A percentile compares a stretch with the other conserved stretches of the same genome.
phyloP scores from a whole-genome alignment of 1,140 invertebrate genomes.

The Thaumatotibia leucotreta region DNA sequence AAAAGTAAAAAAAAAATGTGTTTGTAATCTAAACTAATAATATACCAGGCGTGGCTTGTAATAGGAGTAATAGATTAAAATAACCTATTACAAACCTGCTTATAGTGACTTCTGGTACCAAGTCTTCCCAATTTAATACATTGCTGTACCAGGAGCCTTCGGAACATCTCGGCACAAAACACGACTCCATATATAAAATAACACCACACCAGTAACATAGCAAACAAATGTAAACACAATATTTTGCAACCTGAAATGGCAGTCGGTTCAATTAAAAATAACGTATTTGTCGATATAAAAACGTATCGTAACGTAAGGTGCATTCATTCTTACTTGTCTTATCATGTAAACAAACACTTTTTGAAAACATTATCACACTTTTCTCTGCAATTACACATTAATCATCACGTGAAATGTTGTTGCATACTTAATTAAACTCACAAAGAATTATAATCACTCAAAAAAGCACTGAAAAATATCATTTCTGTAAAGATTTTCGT shows the following conservation, averaged over 20 bases:
- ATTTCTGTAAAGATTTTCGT: no score
- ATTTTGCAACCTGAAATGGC: slow-evolving; percentile 52
- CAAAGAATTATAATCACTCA: no score
- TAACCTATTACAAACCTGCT: slow-evolving; percentile 8
- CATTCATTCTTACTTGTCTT: no score
- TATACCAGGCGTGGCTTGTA: background rate
- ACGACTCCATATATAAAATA: slow-evolving; percentile 65
- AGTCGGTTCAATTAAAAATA: background rate
- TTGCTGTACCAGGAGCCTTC: slow-evolving; percentile 66
- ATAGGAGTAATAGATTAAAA: background rate
- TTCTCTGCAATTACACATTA: no score
- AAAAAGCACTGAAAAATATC: no score
- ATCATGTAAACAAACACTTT: no score
- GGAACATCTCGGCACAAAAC: slow-evolving; percentile 61
- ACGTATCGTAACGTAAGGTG: no score
- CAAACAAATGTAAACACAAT: slow-evolving; percentile 61
- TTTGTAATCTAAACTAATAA: background rate
- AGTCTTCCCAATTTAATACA: slow-evolving; percentile 46
- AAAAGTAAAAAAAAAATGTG: slow-evolving; percentile 18
- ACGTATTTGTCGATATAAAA: background rate
- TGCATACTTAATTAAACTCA: no score
- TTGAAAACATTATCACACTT: no score
- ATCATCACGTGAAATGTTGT: no score
- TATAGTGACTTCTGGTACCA: background rate
- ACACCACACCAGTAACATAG: slow-evolving; percentile 69